Evolutionary conservation across 1,140 invertebrate genomes (phyloP).

Genomic region (Diprion similis): DNA sequence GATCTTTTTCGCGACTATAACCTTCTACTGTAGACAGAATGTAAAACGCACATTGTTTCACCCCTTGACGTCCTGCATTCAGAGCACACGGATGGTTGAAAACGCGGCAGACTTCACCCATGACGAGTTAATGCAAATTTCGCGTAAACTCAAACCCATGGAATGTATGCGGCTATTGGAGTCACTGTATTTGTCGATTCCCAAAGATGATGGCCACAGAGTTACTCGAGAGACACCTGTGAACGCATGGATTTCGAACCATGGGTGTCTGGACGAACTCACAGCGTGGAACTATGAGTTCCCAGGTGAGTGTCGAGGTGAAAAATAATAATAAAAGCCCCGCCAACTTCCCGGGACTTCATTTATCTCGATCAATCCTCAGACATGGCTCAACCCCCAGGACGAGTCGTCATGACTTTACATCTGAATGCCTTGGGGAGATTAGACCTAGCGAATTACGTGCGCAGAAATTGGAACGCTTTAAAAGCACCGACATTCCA

Average conservation of each 20-base stretch:
- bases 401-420: conserved; percentile 15
- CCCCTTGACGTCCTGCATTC: background rate
- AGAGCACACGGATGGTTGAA: conserved; percentile 22
- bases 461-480: background rate
- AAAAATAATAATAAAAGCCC: background rate
- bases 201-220: conserved; percentile 16
- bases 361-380: background rate
- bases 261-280: conserved; percentile 27
- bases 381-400: conserved; percentile 20
- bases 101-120: conserved; percentile 23
- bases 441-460: conserved; percentile 28
- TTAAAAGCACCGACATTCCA: too few relatives aligned
- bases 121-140: conserved; percentile 24
- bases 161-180: conserved; percentile 30
- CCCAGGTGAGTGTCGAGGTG: conserved; percentile 21
- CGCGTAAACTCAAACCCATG: conserved; percentile 25
- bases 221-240: background rate
- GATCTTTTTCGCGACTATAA: background rate
- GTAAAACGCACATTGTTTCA: background rate
- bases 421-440: conserved; percentile 19
- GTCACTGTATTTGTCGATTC: conserved; percentile 24
- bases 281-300: conserved; percentile 27
- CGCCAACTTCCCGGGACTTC: background rate
- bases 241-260: conserved; percentile 11
- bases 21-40: background rate